A percentile compares a stretch with the other conserved stretches of the same genome.
phyloP scores from a whole-genome alignment of 2,797 vertebrate species.

The Siniperca obscura region DNA sequence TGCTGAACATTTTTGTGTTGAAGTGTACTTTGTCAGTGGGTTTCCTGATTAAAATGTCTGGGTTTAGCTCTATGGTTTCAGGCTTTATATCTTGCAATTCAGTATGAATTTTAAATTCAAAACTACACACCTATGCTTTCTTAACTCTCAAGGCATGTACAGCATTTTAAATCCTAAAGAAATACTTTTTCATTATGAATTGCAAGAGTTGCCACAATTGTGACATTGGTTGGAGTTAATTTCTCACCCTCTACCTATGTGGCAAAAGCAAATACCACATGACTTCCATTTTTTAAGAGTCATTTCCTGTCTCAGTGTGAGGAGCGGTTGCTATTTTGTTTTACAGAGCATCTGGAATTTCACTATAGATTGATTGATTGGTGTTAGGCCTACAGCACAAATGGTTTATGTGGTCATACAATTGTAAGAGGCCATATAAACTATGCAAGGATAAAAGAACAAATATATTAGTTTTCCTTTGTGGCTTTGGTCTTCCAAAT shows the following conservation, averaged over 20 bases:
- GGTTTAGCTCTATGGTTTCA: background rate
- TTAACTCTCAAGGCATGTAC: background rate
- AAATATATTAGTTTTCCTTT: background rate
- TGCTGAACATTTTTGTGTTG: background rate
- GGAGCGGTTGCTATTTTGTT: conserved; percentile 14
- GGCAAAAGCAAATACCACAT: conserved; percentile 50
- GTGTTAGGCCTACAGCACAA: conserved; percentile 10
- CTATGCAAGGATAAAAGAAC: background rate
- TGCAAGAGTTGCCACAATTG: conserved; percentile 27
- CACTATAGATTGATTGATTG: conserved; percentile 24
- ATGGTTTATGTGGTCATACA: background rate
- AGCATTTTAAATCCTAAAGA: background rate
- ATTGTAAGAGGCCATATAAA: background rate
- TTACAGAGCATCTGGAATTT: conserved; percentile 49
- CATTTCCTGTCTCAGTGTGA: conserved; percentile 52
- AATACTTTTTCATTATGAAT: background rate
- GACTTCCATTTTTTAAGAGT: conserved; percentile 52
- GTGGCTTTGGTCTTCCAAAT: background rate
- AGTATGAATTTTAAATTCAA: background rate
- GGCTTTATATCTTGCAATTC: background rate
- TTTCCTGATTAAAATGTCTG: background rate
- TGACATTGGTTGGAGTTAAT: conserved; percentile 20
- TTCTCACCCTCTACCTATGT: conserved; percentile 33
- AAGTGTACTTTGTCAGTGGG: background rate
- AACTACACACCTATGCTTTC: background rate